Base-by-base conservation (phyloP, 2,797 vertebrate species). In the Microhierax caerulescens region DNA sequence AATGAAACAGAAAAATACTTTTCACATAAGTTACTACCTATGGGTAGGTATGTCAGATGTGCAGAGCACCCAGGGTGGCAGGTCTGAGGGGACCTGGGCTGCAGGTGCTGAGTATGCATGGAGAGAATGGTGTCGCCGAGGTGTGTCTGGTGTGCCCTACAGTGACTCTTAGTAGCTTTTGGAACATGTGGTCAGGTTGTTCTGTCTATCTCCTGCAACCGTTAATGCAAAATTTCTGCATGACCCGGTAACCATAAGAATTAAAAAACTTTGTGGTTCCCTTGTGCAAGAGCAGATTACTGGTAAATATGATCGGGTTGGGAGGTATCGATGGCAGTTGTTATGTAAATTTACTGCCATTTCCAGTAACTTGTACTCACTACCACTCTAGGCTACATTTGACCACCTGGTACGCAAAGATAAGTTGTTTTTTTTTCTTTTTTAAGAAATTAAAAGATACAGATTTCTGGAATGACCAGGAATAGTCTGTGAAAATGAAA, bases 11-110 rank as follows among this genome's bases (percentile, higher is more conserved):
- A 30, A n/a, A 48, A 16, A 5, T 10, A 9, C 14, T 36, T 37
- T 47, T 65, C 5, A 2, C 2, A 0, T 34, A 11, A n/a, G 45
- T 39, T 15, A 5, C 25, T 79, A 1, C 8, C 3, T 28, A 7
- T 36, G 39, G 39, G 5, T 24, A 32, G 13, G 13, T 12, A 32
- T n/a, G 27, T 78, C 61, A 41, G 27, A 6, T 37, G 5, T 7
- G 45, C 56, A 7, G 32, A 39, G 56, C 21, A 34, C 19, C 19
- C 36, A 18, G n/a, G 20, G 9, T 8, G n/a, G 41, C 36, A 47
- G 56, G 41, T 20, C 41, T 37, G 68, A 32, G 51, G 30, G 65
- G 41, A 34, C 30, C 22, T 20, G 50, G 21, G 39, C 60, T 81
- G 34, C 7, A 3, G 3, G 2, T 65, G 19, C 21, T 34, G 37